phyloP scores from a whole-genome alignment of 2,888 invertebrate species.

The Stegana nigrithorax region DNA sequence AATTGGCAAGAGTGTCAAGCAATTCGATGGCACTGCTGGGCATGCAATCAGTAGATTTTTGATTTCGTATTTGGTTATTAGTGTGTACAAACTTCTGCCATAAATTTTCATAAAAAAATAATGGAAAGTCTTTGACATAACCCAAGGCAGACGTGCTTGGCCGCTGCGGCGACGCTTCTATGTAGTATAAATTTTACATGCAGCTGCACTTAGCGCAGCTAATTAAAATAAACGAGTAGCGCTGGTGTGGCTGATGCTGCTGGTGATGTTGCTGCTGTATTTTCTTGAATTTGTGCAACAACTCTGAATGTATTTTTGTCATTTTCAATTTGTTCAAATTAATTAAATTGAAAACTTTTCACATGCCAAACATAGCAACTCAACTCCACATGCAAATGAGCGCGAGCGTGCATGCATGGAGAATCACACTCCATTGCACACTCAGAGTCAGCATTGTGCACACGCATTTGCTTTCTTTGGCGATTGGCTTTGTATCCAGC shows the following conservation, averaged over 20 bases:
- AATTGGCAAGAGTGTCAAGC: too few species aligned
- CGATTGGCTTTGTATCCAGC: neutral
- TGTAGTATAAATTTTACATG: slow-evolving; percentile 23
- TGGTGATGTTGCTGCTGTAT: too few species aligned
- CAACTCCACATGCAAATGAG: neutral
- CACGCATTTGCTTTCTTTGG: neutral
- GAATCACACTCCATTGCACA: neutral
- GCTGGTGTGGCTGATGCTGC: too few species aligned
- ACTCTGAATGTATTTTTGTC: slow-evolving; percentile 39
- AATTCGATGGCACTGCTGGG: too few species aligned
- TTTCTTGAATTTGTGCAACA: neutral
- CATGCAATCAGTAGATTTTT: too few species aligned
- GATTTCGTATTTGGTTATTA: too few species aligned
- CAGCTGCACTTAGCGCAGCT: slow-evolving; percentile 45
- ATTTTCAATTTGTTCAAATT: slow-evolving; percentile 44
- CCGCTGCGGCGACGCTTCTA: neutral
- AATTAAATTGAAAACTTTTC: slow-evolving; percentile 35
- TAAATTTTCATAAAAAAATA: too few species aligned
- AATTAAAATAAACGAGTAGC: slow-evolving; percentile 47
- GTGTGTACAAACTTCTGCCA: too few species aligned
- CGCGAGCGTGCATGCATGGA: neutral
- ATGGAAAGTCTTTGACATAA: too few species aligned
- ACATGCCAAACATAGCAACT: neutral
- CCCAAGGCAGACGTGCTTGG: too few species aligned
- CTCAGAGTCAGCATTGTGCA: neutral